These are phyloP conservation scores for Ctenochaetus hawaiiensis DNA, from an alignment of 2,797 vertebrate species.

Conservation along the genomic window DNA sequence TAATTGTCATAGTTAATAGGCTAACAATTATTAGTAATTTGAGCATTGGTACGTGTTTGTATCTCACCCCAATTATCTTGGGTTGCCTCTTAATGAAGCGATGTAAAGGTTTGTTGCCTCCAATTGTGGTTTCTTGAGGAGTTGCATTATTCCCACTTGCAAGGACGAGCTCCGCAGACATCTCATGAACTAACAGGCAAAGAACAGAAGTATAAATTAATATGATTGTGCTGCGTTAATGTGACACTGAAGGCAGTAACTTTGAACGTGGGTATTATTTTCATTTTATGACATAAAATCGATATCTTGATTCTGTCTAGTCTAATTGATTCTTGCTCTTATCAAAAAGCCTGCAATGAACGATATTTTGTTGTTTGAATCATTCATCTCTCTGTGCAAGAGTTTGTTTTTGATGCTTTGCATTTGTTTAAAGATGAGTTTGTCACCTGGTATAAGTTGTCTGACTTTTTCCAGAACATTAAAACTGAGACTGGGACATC, in stretches of 20 bases:
- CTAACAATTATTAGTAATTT: neutral
- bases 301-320: neutral
- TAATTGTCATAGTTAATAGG: neutral
- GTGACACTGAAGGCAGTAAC: neutral
- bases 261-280: neutral
- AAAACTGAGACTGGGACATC: neutral
- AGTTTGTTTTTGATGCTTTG: neutral
- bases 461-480: neutral
- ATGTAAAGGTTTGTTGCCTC: constrained; percentile 81
- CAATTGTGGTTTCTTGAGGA: constrained; percentile 46
- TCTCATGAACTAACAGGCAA: constrained; percentile 40
- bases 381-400: neutral
- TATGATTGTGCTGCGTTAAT: neutral
- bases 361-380: too few species aligned
- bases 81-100: constrained; percentile 82
- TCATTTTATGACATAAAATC: neutral
- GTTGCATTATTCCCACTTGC: constrained; percentile 34
- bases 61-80: constrained; percentile 79
- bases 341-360: too few species aligned
- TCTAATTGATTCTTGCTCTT: neutral
- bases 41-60: constrained; percentile 13
- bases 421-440: neutral
- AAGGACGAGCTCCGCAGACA: constrained; percentile 62
- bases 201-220: constrained; percentile 7
- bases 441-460: neutral